Evolutionary conservation across 2,888 invertebrate species (phyloP), one percentile per base, ranked within the genome.

Genomic region (Aproaerema taeniolella): DNA sequence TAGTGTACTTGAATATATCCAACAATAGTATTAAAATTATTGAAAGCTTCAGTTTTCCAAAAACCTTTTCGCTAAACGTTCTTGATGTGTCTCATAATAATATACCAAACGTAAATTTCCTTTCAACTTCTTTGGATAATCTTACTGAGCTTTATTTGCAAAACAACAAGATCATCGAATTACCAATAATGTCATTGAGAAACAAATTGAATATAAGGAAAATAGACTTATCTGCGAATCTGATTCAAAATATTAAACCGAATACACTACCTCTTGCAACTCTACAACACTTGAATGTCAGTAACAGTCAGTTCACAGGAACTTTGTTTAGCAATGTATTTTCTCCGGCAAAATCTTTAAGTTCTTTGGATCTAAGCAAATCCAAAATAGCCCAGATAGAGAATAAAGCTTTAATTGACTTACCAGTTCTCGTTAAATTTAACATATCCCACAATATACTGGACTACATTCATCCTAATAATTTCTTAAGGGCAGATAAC

Each of bases 361-460:
- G 77, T 36, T 70, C 58, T 47, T 53, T 85, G 35, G 72, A 85
- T 49, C 48, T 85, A 12, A 73, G 67, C 46, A 49, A 66, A 43
- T 72, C 70, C 37, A 70, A 63, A 34, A 53, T 79, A 24, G 69
- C 41, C 17, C 56, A 49, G 49, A 59, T 83, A 16, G 61, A 65
- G n/a, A 53, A 67, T 9, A 52, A 52, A 26, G 72, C 79, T 2
- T 72, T 85, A 41, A 37, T 58, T n/a, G 61, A 77, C 48, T 52
- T 79, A 46, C 73, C 77, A 7, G 58, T 72, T n/a, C 36, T 83
- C 20, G 66, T 67, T 4, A 55, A 66, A 46, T 47, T 85, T 2
- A 81, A 82, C 47, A 40, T 85, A 37, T 82, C 82, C 1, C 52
- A 72, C 30, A 82, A 80, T 52, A 35, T 46, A 17, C 68, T 85